Evolutionary conservation across 2,797 vertebrate species (phyloP).

Genomic region (Mus minutoides): DNA sequence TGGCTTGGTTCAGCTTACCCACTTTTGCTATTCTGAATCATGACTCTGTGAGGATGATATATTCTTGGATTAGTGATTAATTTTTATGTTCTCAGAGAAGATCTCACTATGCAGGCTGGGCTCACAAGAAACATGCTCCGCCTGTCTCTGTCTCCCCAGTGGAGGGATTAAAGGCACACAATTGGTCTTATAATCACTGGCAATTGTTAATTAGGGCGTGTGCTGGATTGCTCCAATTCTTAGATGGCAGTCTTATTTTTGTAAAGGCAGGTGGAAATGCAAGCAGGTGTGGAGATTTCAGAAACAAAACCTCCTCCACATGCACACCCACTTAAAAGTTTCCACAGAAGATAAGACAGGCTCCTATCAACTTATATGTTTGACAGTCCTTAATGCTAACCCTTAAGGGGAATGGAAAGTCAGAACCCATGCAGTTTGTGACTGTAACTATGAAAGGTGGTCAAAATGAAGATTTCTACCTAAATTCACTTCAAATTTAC

Average conservation of each 20-base stretch:
- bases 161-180: neutral
- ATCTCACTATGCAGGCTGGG: neutral
- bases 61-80: neutral
- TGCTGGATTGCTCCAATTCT: neutral
- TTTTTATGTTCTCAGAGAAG: neutral
- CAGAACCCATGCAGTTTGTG: neutral
- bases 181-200: accelerated
- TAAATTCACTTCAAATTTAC: neutral
- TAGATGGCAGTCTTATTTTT: slow-evolving; percentile 52
- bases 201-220: neutral
- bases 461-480: slow-evolving; percentile 39
- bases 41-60: neutral
- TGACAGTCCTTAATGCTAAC: neutral
- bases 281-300: neutral
- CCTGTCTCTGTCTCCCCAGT: neutral
- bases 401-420: neutral
- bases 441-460: neutral
- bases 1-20: neutral
- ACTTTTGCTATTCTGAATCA: neutral
- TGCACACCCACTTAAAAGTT: neutral
- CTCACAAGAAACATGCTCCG: neutral
- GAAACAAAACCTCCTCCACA: neutral
- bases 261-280: slow-evolving; percentile 5
- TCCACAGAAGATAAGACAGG: neutral
- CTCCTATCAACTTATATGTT: neutral